Conservation (phyloP, 1,140 invertebrate genomes). For the Lasioglossum albipes region DNA sequence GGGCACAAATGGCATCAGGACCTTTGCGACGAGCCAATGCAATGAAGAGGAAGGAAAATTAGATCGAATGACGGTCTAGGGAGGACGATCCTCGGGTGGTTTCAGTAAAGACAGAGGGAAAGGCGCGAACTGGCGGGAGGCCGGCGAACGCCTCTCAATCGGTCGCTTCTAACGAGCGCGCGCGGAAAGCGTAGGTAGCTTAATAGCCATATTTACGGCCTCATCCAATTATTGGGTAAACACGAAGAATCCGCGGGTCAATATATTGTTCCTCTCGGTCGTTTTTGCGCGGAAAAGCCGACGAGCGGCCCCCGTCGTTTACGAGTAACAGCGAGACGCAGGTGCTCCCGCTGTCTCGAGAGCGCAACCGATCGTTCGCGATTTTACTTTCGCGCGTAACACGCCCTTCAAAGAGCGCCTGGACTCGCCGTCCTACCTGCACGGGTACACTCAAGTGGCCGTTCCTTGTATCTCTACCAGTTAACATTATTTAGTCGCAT, state of each 20-base stretch:
- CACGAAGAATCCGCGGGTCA: slow-evolving; percentile 58
- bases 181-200: slow-evolving; percentile 51
- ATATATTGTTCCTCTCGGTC: slow-evolving; percentile 30
- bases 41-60: too few relatives aligned
- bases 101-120: not conserved
- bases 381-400: slow-evolving; percentile 12
- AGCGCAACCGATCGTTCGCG: slow-evolving; percentile 22
- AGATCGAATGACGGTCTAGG: too few relatives aligned
- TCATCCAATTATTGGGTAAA: slow-evolving; percentile 65
- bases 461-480: too few relatives aligned
- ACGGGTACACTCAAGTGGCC: too few relatives aligned
- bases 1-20: too few relatives aligned
- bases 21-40: too few relatives aligned
- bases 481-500: too few relatives aligned
- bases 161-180: slow-evolving; percentile 45
- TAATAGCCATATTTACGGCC: slow-evolving; percentile 63
- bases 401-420: not conserved
- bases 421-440: too few relatives aligned
- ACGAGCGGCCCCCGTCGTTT: slow-evolving; percentile 25
- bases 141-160: slow-evolving; percentile 21
- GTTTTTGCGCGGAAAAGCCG: not conserved
- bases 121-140: slow-evolving; percentile 1
- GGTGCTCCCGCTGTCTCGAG: slow-evolving; percentile 42
- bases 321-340: slow-evolving; percentile 44
- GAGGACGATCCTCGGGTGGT: not conserved